A percentile compares a stretch with the other conserved stretches of the same genome.
phyloP scores from a whole-genome alignment of 2,797 vertebrate genomes.

The Trichosurus vulpecula region DNA sequence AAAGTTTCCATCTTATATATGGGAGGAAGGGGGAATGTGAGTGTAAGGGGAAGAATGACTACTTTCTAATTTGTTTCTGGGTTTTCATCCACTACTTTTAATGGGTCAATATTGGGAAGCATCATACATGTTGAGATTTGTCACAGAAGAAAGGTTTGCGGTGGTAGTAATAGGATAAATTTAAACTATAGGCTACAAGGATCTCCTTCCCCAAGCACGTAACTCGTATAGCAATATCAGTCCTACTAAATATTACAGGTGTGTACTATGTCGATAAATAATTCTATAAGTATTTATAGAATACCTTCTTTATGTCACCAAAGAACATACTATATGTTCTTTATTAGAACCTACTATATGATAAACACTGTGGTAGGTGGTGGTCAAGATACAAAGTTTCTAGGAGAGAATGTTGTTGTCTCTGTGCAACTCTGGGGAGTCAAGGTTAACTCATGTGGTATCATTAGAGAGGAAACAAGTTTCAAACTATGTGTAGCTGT shows the following conservation, averaged over 20 bases:
- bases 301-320: neutral
- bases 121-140: slow-evolving; percentile 53
- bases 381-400: neutral
- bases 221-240: neutral
- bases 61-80: slow-evolving; percentile 52
- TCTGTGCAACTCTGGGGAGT: slow-evolving; percentile 15
- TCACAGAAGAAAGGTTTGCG: slow-evolving; percentile 61
- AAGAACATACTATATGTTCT: neutral
- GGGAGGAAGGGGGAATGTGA: slow-evolving; percentile 46
- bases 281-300: neutral
- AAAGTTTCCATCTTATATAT: slow-evolving; percentile 73
- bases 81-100: slow-evolving; percentile 40
- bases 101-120: slow-evolving; percentile 48
- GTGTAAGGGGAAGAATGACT: slow-evolving; percentile 43
- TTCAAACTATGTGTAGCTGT: neutral
- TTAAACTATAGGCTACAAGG: slow-evolving; percentile 65
- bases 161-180: neutral
- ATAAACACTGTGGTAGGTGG: slow-evolving; percentile 7
- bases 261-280: neutral
- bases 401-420: slow-evolving; percentile 20
- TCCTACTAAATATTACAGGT: neutral
- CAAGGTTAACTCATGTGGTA: neutral
- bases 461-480: neutral
- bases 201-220: slow-evolving; percentile 21
- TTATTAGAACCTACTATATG: neutral